Conservation (phyloP, 2,797 vertebrate genomes). For the Syndactyla subalaris region DNA sequence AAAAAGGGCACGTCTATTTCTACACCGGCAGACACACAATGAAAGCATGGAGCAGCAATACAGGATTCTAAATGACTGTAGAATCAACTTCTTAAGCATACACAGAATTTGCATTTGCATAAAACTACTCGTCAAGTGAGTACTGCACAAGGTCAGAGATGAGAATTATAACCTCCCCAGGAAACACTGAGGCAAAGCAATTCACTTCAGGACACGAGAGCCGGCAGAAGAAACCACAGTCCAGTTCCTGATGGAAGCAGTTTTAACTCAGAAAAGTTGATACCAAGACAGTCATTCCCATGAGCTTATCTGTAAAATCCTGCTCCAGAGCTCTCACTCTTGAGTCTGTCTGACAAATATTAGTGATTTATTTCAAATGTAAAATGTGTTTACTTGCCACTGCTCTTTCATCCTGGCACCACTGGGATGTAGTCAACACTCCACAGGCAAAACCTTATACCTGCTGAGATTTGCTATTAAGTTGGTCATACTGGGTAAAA, state of each 20-base stretch:
- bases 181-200: constrained; percentile 22
- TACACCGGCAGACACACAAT: constrained; percentile 9
- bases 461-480: constrained; percentile 39
- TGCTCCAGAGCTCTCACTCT: not conserved
- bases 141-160: constrained; percentile 15
- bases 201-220: not conserved
- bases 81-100: constrained; percentile 49
- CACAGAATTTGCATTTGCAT: constrained; percentile 57
- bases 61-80: constrained; percentile 11
- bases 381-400: constrained; percentile 16
- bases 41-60: constrained; percentile 29
- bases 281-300: not conserved
- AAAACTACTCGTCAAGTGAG: not conserved
- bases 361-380: constrained; percentile 15
- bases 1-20: constrained; percentile 37
- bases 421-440: constrained; percentile 22
- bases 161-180: not conserved
- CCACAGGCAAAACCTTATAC: constrained; percentile 8
- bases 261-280: not conserved
- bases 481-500: not conserved
- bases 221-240: not conserved
- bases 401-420: constrained; percentile 29
- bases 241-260: not conserved
- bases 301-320: not conserved
- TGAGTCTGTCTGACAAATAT: not conserved